Base-by-base conservation (phyloP, 37 sponge, comb jelly and placozoan species). In the Ephydatia muelleri region DNA sequence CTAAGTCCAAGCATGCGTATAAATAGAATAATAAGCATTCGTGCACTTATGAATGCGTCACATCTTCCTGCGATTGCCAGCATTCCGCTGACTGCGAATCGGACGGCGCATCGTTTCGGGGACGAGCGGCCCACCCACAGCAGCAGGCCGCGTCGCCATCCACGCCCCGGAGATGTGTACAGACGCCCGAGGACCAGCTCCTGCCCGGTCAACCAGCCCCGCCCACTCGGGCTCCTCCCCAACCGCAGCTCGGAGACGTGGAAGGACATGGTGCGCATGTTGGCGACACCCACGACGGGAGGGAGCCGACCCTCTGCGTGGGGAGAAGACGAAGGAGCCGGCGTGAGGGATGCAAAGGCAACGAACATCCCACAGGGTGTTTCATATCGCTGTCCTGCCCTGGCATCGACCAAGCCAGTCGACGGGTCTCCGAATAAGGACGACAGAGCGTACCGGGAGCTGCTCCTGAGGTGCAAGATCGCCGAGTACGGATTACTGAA, bases 101-200 rank as follows among this genome's bases (percentile, higher is more conserved):
- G 16, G 12, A 19, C 25, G 74, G 9, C 25, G 25, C 36, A 35
- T 5, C 74, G 25, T 6, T 30, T 37, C 34, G 21, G 22, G 25
- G 33, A 33, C 21, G 28, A 34, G 5, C 31, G 4, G 23, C 74
- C 32, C 5, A 37, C 36, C 5, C 28, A 19, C 25, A 34, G 34
- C 25, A 34, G 34, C 36, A 38, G 74, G 74, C 23, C 74, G 13
- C 34, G 6, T 1, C 57, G 57, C 16, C 73, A 35, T 28, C 75
- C 80, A 4, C 85, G 82, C 12, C 90, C 90, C 5, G 90, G 90
- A n/a, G 90, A 90, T 67, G 86, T 90, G 32, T 90, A 82, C 72
- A 49, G 70, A 9, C 75, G 68, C 11, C 25, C 57, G 21, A 40
- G 68, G 2, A 68, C 48, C 67, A 72, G 65, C 6, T 84, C 68